phyloP scores from a whole-genome alignment of 2,888 invertebrate genomes.

The Polydrusus tereticollis region DNA sequence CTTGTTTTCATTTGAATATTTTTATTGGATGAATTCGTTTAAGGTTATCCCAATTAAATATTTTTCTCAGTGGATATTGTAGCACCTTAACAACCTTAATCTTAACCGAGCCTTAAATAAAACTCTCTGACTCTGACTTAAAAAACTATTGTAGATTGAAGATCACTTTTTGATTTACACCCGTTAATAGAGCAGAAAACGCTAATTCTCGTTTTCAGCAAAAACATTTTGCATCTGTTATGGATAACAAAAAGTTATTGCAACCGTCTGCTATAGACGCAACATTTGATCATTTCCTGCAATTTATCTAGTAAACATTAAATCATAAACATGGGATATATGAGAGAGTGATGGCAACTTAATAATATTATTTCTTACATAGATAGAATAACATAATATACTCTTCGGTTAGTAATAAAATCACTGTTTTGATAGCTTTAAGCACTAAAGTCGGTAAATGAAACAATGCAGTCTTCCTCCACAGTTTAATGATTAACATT shows the following conservation, averaged over 20 bases:
- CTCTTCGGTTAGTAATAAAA: not conserved
- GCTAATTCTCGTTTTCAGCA: not conserved
- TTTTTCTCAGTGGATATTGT: no score
- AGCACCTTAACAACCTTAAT: no score
- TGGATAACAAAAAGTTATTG: not conserved
- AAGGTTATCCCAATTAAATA: no score
- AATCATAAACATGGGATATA: not conserved
- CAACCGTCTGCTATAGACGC: not conserved
- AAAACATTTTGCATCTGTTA: not conserved
- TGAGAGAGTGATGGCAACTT: no score
- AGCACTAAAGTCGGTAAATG: no score
- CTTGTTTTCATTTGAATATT: no score
- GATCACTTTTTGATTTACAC: not conserved
- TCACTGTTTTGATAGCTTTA: not conserved
- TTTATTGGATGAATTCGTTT: no score
- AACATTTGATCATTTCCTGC: not conserved
- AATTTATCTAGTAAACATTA: conserved; percentile 1
- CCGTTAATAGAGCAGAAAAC: not conserved
- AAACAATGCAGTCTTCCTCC: no score
- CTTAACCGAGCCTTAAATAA: no score
- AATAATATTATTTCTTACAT: not conserved
- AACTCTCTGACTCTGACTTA: no score
- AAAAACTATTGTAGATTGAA: not conserved
- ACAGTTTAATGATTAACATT: no score
- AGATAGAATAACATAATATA: conserved; percentile 11